Base-by-base conservation (phyloP, 1,140 invertebrate genomes). In the Periplaneta americana region DNA sequence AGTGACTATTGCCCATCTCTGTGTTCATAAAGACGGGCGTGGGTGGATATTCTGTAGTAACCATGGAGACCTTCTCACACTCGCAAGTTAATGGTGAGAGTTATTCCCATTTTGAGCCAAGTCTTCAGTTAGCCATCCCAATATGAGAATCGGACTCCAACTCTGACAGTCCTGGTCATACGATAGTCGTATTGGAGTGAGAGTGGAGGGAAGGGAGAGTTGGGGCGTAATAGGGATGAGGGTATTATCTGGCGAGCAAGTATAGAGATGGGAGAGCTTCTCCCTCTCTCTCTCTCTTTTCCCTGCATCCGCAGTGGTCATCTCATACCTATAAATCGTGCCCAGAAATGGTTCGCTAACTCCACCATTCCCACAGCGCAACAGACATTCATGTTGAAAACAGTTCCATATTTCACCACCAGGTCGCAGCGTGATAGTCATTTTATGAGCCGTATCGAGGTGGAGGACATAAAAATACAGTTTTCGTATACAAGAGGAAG, bases 371-470 rank as follows among this genome's bases (percentile, higher is more conserved):
- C 79, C 76, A 36, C 76, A 34, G 34, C 74, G n/a, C n/a, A n/a
- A n/a, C n/a, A n/a, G 74, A 35, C 77, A 35, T 36, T 32, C 66
- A 80, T 80, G 79, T 80, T 80, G 79, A 39, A 13, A 80, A 80
- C 79, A 39, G 48, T 80, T 80, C 79, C 79, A 80, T 80, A 80
- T 80, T 80, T 80, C 48, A 80, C 22, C n/a, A 34, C 37, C 13
- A 28, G 28, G 34, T 74, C 35, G 15, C 35, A 48, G 77, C 28
- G 35, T 80, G 35, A 80, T 80, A 74, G 37, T 80, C 66, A 35
- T 48, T 80, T 80, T 80, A 80, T 80, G 79, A 74, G 39, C 79
- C 79, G 79, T 39, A 37, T 78, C 77, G 77, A 78, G 39, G 77
- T 37, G 15, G 22, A 13, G 48, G 8, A 5, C 48, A 66, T 66